Percentiles rank a stretch among this genome's conserved stretches.
Conservation (phyloP, 2,888 invertebrate genomes). For the Drosophila lutescens region DNA sequence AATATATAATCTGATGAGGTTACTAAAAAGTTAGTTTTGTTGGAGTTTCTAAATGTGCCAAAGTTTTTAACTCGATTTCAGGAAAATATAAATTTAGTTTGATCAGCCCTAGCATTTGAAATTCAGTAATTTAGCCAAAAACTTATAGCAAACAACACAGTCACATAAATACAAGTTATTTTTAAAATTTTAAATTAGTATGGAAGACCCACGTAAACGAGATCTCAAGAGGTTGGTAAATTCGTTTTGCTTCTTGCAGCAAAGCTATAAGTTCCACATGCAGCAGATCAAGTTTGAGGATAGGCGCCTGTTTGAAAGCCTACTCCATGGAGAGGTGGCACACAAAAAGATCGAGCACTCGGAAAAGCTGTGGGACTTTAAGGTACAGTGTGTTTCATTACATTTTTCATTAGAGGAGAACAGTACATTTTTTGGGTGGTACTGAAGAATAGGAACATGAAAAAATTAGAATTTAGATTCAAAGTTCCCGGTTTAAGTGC, state of each 20-base stretch:
- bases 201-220: background rate
- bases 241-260: background rate
- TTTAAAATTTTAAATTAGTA: background rate
- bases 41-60: background rate
- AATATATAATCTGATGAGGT: background rate
- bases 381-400: no score
- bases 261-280: background rate
- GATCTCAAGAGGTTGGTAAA: background rate
- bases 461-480: no score
- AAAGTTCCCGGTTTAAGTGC: no score
- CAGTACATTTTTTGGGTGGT: no score
- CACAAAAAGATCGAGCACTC: background rate
- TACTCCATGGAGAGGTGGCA: background rate
- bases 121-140: no score
- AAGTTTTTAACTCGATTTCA: slow-evolving; percentile 37
- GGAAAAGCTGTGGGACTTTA: no score
- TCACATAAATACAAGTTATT: background rate
- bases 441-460: no score
- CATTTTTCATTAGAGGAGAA: no score
- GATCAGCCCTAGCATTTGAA: background rate
- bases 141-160: background rate
- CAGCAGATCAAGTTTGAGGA: background rate
- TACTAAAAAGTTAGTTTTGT: slow-evolving; percentile 37
- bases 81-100: slow-evolving; percentile 31
- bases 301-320: background rate